Conservation (phyloP, 2,888 invertebrate genomes). For the Tinea pellionella region DNA sequence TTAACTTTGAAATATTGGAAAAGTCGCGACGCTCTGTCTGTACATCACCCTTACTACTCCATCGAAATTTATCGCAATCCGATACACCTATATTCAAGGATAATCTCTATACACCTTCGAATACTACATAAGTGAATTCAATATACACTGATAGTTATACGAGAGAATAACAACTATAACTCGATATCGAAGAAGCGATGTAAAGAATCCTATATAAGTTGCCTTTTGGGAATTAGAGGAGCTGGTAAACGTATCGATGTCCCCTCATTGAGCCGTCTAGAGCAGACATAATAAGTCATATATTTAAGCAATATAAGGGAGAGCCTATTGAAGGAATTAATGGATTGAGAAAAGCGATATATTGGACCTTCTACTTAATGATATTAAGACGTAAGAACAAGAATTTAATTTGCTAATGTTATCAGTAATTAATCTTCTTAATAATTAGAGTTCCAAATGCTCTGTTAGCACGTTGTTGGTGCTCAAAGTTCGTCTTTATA, state of each 20-base stretch:
- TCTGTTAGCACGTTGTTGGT: no score
- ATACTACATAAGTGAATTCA: not conserved
- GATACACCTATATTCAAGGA: conserved; percentile 28
- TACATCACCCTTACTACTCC: conserved; percentile 21
- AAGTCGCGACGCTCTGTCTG: not conserved
- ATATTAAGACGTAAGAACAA: not conserved
- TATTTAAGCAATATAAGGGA: not conserved
- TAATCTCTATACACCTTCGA: not conserved
- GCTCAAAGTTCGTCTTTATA: no score
- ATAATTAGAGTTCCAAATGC: no score
- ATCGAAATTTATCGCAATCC: conserved; percentile 57
- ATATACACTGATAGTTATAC: not conserved
- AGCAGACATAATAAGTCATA: conserved; percentile 7
- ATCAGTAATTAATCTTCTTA: not conserved
- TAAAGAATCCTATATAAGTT: not conserved
- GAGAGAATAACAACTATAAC: not conserved
- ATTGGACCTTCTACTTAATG: not conserved
- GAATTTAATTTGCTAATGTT: not conserved
- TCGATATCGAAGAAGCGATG: not conserved
- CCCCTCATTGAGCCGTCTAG: conserved; percentile 4
- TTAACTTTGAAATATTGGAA: not conserved
- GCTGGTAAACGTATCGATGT: not conserved
- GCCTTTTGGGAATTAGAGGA: not conserved
- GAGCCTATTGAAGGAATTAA: not conserved
- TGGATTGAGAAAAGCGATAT: not conserved